Evolutionary conservation across 2,113 vertebrate species (phyloP).

Genomic region (Channa argus): DNA sequence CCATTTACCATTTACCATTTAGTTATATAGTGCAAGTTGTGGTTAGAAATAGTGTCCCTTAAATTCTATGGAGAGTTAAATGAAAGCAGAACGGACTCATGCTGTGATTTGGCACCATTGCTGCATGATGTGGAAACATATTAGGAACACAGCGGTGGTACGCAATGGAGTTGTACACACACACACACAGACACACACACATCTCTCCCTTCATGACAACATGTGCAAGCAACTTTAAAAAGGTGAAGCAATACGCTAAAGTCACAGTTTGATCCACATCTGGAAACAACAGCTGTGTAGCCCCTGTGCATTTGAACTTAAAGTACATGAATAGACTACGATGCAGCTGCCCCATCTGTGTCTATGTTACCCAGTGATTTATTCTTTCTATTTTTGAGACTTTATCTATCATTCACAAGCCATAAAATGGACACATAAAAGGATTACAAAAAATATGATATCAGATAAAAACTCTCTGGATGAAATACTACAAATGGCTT

Average conservation of each 20-base stretch:
- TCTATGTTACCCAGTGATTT: constrained; percentile 8
- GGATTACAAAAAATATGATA: not conserved
- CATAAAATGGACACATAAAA: not conserved
- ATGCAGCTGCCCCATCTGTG: constrained; percentile 1
- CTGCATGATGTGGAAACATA: constrained; percentile 22
- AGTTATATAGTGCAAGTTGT: not conserved
- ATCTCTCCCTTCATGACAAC: not conserved
- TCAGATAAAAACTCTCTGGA: not conserved
- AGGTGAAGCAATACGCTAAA: constrained; percentile 29
- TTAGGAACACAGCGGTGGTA: constrained; percentile 5
- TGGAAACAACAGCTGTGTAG: constrained; percentile 51
- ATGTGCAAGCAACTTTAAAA: constrained; percentile 33
- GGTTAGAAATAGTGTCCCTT: not conserved
- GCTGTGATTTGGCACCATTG: constrained; percentile 37
- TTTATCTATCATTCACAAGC: not conserved
- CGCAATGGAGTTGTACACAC: not conserved
- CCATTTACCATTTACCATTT: no score
- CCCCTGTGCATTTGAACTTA: constrained; percentile 33
- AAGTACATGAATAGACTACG: constrained; percentile 9
- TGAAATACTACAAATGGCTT: constrained; percentile 8
- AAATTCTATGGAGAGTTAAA: constrained; percentile 6
- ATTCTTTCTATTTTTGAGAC: not conserved
- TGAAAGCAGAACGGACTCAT: constrained; percentile 8
- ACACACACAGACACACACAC: not conserved
- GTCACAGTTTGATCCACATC: constrained; percentile 59